phyloP scores from a whole-genome alignment of 2,888 invertebrate species.

The Choreutis nemorana region DNA sequence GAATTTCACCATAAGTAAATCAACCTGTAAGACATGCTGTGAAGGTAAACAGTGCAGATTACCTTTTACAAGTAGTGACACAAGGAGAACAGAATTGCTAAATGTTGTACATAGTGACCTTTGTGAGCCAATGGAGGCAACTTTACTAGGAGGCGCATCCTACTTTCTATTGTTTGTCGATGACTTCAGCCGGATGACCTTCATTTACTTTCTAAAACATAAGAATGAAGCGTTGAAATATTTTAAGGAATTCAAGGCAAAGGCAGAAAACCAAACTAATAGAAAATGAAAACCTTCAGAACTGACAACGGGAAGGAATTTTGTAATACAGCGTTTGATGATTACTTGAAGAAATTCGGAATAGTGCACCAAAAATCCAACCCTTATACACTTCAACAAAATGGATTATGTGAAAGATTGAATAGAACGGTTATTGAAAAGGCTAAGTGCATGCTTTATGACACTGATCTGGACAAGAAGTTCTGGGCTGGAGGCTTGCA shows the following conservation, averaged over 20 bases:
- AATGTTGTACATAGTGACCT: slow-evolving; percentile 5
- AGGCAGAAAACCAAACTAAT: slow-evolving; percentile 1
- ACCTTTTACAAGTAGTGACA: slow-evolving; percentile 2
- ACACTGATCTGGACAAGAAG: slow-evolving; percentile 11
- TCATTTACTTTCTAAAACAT: slow-evolving; percentile 2
- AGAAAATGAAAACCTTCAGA: slow-evolving; percentile 1
- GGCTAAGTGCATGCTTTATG: slow-evolving; percentile 15
- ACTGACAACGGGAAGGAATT: slow-evolving; percentile 9
- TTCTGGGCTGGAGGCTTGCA: slow-evolving; percentile 4
- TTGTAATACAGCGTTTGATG: slow-evolving; percentile 7
- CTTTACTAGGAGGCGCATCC: slow-evolving; percentile 2
- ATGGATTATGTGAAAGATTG: slow-evolving; percentile 17
- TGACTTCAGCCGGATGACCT: slow-evolving; percentile 6
- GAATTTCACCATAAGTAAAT: neutral
- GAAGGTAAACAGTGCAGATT: slow-evolving; percentile 5
- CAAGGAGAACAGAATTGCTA: neutral
- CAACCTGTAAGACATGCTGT: slow-evolving; percentile 4
- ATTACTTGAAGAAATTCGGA: slow-evolving; percentile 11
- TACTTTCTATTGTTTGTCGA: slow-evolving; percentile 6
- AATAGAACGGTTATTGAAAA: slow-evolving; percentile 18
- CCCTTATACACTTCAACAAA: slow-evolving; percentile 17
- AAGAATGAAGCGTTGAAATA: slow-evolving; percentile 2
- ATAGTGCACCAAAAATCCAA: slow-evolving; percentile 14
- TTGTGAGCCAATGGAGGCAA: slow-evolving; percentile 5
- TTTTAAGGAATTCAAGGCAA: slow-evolving; percentile 3